These are phyloP conservation scores for Lepidochrysops patricia DNA, from an alignment of 2,888 invertebrate genomes.

Conservation along the genomic window DNA sequence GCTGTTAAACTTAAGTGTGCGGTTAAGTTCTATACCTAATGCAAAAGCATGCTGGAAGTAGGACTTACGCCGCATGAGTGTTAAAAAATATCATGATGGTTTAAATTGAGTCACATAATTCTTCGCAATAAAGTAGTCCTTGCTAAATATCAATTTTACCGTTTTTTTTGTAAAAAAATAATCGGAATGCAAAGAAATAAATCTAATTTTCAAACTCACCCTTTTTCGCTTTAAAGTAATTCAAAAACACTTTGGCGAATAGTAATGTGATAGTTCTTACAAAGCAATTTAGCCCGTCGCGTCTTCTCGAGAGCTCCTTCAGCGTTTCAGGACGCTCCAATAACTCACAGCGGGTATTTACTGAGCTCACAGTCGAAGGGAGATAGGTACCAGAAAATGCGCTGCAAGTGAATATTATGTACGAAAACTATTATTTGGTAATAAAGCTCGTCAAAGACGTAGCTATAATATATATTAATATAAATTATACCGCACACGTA, in stretches of 20 bases:
- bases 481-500: too few species aligned
- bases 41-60: too few species aligned
- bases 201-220: not conserved
- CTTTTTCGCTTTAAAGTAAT: not conserved
- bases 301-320: not conserved
- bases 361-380: not conserved
- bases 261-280: slow-evolving; percentile 1
- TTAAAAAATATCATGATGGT: too few species aligned
- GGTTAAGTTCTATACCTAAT: too few species aligned
- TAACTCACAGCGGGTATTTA: not conserved
- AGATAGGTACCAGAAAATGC: not conserved
- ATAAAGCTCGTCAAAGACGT: too few species aligned
- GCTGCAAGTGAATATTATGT: not conserved
- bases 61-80: too few species aligned
- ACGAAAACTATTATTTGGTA: not conserved
- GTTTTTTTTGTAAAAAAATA: too few species aligned
- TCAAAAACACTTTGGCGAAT: not conserved
- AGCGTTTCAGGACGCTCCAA: not conserved
- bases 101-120: too few species aligned
- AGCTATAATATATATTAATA: too few species aligned
- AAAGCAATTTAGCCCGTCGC: not conserved
- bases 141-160: too few species aligned
- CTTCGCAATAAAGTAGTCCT: too few species aligned
- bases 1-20: too few species aligned
- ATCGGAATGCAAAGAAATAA: not conserved